phyloP scores from a whole-genome alignment of 1,140 invertebrate species.

The Parasteatoda tepidariorum region DNA sequence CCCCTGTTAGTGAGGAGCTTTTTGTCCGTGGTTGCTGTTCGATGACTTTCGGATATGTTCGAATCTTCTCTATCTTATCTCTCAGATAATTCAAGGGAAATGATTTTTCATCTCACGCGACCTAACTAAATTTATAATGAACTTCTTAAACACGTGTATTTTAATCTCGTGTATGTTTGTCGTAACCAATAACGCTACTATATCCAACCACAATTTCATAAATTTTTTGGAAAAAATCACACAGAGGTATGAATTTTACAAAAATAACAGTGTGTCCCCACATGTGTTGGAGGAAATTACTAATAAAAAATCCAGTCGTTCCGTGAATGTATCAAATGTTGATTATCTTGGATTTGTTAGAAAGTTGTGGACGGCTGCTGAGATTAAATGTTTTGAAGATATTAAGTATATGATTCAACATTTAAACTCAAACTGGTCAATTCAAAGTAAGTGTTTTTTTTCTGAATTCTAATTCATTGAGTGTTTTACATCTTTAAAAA shows the following conservation, averaged over 20 bases:
- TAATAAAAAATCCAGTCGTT: not conserved
- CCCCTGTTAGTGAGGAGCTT: not conserved
- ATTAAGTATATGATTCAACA: not conserved
- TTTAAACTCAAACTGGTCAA: conserved; percentile 10
- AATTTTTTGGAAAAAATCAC: not conserved
- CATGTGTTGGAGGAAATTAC: not conserved
- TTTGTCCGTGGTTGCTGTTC: not conserved
- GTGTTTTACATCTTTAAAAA: not conserved
- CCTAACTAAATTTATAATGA: too few species aligned
- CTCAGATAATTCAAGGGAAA: too few species aligned
- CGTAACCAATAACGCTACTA: not conserved
- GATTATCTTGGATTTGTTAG: not conserved
- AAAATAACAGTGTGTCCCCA: not conserved
- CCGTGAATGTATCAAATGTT: not conserved
- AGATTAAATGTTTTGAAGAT: conserved; percentile 5
- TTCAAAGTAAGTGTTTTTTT: conserved; percentile 13
- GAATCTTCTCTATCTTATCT: not conserved
- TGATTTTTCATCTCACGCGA: too few species aligned
- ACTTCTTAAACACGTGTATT: not conserved
- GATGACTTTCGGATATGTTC: not conserved
- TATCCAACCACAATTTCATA: not conserved
- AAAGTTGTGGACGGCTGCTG: not conserved
- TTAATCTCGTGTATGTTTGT: not conserved
- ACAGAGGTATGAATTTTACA: not conserved
- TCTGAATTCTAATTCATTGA: not conserved